Conservation (phyloP, 2,797 vertebrate species). For the Steatocranus sp. region DNA sequence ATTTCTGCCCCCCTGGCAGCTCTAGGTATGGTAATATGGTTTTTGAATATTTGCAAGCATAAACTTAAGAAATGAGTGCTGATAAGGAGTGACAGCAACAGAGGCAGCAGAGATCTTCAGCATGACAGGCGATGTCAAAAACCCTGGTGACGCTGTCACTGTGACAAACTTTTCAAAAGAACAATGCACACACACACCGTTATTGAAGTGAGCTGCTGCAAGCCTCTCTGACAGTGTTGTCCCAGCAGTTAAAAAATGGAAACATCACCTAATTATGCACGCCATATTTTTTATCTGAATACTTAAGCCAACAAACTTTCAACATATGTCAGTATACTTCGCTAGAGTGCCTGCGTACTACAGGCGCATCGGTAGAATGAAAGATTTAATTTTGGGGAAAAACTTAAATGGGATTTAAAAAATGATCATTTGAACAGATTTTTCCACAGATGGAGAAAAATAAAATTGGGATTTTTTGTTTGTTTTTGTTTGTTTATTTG, state of each 20-base stretch:
- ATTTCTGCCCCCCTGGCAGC: conserved; percentile 73
- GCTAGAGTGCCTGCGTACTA: not conserved
- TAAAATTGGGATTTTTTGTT: not conserved
- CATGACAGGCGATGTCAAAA: conserved; percentile 80
- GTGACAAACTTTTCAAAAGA: conserved; percentile 83
- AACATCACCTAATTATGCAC: conserved; percentile 72
- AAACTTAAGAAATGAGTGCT: conserved; percentile 81
- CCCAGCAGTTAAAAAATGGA: conserved; percentile 70
- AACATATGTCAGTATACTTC: conserved; percentile 65
- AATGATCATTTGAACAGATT: not conserved
- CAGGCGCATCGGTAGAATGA: not conserved
- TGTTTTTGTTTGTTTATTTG: not conserved
- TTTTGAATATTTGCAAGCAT: conserved; percentile 77
- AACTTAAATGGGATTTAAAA: not conserved
- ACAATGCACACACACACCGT: conserved; percentile 63
- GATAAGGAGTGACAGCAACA: conserved; percentile 81
- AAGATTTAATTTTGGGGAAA: not conserved
- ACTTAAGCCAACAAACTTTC: conserved; percentile 69
- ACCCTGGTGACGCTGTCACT: conserved; percentile 77
- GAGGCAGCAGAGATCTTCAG: conserved; percentile 77
- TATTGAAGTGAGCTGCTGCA: conserved; percentile 71
- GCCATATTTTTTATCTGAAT: conserved; percentile 38
- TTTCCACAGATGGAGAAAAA: not conserved
- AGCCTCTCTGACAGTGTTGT: conserved; percentile 67
- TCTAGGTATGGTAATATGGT: conserved; percentile 76